Evolutionary conservation across 2,888 invertebrate genomes (phyloP).

Genomic region (Acronicta psi): DNA sequence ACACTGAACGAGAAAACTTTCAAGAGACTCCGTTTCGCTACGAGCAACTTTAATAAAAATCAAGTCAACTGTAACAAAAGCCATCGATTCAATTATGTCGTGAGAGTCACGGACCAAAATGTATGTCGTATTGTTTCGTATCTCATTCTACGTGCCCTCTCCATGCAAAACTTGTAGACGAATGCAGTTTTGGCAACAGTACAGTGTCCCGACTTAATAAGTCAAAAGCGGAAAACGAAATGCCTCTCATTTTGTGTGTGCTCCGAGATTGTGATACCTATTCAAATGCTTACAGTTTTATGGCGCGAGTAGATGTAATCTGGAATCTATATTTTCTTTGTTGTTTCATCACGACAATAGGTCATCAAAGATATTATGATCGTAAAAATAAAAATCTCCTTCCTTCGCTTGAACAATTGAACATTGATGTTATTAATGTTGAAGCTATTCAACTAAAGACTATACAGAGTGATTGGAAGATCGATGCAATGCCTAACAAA

Average conservation of each 20-base stretch:
- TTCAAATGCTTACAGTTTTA: neutral
- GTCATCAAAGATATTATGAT: constrained; percentile 5
- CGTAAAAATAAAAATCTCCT: constrained; percentile 11
- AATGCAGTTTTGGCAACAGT: constrained; percentile 38
- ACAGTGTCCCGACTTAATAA: constrained; percentile 9
- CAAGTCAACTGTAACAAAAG: constrained; percentile 25
- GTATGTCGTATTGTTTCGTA: constrained; percentile 17
- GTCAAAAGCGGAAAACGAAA: constrained; percentile 7
- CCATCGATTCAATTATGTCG: constrained; percentile 22
- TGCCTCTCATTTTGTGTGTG: constrained; percentile 7
- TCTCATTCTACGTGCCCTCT: constrained; percentile 21
- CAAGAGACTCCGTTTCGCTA: constrained; percentile 24
- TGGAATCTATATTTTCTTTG: too few relatives aligned
- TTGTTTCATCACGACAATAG: neutral
- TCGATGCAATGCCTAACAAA: neutral
- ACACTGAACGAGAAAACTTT: constrained; percentile 40
- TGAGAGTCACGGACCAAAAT: constrained; percentile 8
- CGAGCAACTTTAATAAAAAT: constrained; percentile 35
- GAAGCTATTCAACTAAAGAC: too few relatives aligned
- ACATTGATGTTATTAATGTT: too few relatives aligned
- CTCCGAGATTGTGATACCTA: neutral
- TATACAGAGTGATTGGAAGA: too few relatives aligned
- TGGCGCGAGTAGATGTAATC: too few relatives aligned
- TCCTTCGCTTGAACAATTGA: constrained; percentile 12
- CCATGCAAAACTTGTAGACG: constrained; percentile 2